These are phyloP conservation scores for Nasua narica DNA, from an alignment of 2,797 vertebrate genomes.

Conservation along the genomic window DNA sequence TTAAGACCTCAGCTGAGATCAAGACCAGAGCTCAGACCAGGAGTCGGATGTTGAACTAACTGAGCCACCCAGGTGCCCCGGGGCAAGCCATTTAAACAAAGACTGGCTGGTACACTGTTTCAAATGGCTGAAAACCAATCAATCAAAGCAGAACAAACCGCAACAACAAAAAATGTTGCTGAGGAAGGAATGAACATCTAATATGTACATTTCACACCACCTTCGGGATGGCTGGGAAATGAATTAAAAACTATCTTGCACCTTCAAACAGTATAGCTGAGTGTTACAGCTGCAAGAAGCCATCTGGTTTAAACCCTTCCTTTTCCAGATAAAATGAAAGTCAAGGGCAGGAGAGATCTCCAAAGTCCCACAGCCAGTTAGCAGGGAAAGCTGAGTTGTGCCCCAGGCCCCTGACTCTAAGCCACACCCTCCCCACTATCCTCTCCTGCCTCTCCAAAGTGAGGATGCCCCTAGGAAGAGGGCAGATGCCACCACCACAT, in stretches of 20 bases:
- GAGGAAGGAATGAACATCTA: background rate
- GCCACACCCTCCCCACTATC: background rate
- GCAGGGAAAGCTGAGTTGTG: background rate
- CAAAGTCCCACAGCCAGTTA: background rate
- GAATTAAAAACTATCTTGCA: background rate
- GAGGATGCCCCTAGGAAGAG: background rate
- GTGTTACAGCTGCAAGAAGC: background rate
- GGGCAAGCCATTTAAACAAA: background rate
- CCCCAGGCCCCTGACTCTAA: background rate
- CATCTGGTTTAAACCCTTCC: background rate
- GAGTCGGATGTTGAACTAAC: background rate
- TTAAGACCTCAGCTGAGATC: no score
- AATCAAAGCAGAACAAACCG: conserved; percentile 20
- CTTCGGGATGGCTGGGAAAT: background rate
- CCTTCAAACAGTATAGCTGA: background rate
- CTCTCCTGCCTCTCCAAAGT: background rate
- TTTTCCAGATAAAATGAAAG: background rate
- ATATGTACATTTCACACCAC: background rate
- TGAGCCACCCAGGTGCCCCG: background rate
- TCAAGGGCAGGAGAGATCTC: background rate
- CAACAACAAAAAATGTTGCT: background rate
- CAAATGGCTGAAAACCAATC: conserved; percentile 10
- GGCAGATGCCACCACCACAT: background rate
- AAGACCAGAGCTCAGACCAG: no score
- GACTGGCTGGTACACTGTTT: background rate